Base-by-base conservation (phyloP, 2,797 vertebrate genomes). In the Hyperoplus lanceolatus region DNA sequence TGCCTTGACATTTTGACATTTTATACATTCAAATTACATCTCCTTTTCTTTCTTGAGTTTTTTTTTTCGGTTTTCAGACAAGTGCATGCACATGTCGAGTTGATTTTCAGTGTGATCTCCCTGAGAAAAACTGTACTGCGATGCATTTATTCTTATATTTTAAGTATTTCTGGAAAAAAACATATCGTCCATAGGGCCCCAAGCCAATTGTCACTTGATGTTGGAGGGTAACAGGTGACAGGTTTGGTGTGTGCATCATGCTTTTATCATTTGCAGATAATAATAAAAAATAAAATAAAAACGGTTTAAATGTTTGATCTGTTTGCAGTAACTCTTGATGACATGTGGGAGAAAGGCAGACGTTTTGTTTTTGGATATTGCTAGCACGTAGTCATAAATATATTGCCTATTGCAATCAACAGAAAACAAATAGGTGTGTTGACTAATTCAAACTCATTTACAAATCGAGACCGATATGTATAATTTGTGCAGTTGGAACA, bases 1-100 rank as follows among this genome's bases (percentile, higher is more conserved):
- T 78, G 87, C 87, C 87, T 92, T 89, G 91, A 91, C 93, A 89
- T 91, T 91, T 84, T 92, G 92, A 92, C 92, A 91, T 93, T 90
- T 94, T 91, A 93, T 87, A 88, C 79, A 82, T 82, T 82, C 77
- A 93, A 88, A 91, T 88, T 79, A 82, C 74, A 83, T 76, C 57
- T 80, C 8, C 71, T 53, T 80, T 74, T 83, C 79, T 80, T 82
- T 83, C 60, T 75, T 48, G 21, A 18, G 67, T 51, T 39, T 2
- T 70, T 70, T 80, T 75, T 21, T 21, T 21, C 21, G 21, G 49
- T 70, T 85, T 64, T 41, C 48, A 77, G 89, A 79, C 82, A 82
- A 39, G 42, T 64, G 46, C 42, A 71, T 64, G 46, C 42, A 71
- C 61, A 70, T 75, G 73, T 70, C 69, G 78, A 76, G 42, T 59